Evolutionary conservation across 2,797 vertebrate genomes (phyloP).

Genomic region (Cottoperca gobio): DNA sequence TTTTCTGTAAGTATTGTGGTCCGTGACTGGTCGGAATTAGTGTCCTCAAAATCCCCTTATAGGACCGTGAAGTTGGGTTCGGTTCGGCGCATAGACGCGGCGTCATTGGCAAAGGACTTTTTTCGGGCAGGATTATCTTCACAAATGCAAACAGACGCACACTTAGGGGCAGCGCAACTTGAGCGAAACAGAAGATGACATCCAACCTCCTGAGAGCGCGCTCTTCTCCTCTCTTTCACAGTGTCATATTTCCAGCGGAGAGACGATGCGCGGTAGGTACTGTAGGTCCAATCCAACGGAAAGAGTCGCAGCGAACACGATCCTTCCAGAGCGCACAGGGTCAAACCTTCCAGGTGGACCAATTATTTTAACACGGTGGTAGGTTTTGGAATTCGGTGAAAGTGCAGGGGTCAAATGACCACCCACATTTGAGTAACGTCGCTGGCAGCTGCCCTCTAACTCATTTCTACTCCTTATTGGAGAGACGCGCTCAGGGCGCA

Average conservation of each 20-base stretch:
- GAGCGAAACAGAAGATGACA: constrained; percentile 39
- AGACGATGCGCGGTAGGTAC: constrained; percentile 13
- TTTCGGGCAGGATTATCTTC: constrained; percentile 1
- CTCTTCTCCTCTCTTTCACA: constrained; percentile 22
- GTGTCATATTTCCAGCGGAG: constrained; percentile 60
- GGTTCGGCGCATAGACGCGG: constrained; percentile 33
- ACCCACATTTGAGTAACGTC: neutral
- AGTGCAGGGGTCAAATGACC: neutral
- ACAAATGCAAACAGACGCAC: constrained; percentile 33
- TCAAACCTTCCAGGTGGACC: constrained; percentile 33
- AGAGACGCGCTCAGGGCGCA: constrained; percentile 61
- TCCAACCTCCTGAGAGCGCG: constrained; percentile 39
- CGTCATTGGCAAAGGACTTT: constrained; percentile 49
- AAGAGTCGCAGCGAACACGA: constrained; percentile 20
- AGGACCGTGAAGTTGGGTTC: constrained; percentile 58
- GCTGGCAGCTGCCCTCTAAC: constrained; percentile 35
- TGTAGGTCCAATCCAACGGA: constrained; percentile 60
- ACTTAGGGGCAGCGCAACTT: constrained; percentile 41
- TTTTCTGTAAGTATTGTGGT: constrained; percentile 60
- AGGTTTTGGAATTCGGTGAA: neutral
- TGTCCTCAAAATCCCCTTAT: constrained; percentile 61
- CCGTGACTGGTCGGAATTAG: constrained; percentile 53
- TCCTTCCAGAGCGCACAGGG: constrained; percentile 22
- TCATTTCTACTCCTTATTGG: constrained; percentile 31
- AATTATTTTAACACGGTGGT: neutral